Percentiles rank a stretch among this genome's conserved stretches.
phyloP scores from a whole-genome alignment of 2,888 invertebrate genomes.

The Nephrocerus scutellatus region DNA sequence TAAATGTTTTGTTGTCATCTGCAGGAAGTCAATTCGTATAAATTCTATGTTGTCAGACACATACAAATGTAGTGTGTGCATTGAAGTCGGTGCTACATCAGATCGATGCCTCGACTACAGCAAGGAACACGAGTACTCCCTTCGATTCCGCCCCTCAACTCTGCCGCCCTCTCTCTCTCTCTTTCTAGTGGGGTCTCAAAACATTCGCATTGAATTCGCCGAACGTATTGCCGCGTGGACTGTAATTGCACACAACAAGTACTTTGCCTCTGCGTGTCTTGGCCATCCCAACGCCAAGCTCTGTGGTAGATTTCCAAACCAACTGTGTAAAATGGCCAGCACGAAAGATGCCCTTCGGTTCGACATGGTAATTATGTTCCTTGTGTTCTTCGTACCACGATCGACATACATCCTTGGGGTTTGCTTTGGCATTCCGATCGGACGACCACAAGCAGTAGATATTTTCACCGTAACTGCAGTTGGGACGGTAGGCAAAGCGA shows the following conservation, averaged over 20 bases:
- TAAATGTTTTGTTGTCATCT: no score
- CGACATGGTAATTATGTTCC: conserved; percentile 50
- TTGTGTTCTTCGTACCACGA: conserved; percentile 56
- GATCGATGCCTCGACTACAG: no score
- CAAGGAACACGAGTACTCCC: no score
- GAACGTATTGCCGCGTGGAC: conserved; percentile 31
- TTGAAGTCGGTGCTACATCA: no score
- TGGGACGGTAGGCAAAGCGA: conserved; percentile 58
- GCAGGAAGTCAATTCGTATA: not conserved
- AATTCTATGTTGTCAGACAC: no score
- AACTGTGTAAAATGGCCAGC: conserved; percentile 68
- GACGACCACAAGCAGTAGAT: conserved; percentile 54
- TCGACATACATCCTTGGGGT: conserved; percentile 51
- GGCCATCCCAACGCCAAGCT: conserved; percentile 66
- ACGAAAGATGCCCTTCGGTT: conserved; percentile 43
- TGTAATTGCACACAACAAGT: conserved; percentile 59
- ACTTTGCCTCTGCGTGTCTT: conserved; percentile 68
- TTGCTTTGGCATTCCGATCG: conserved; percentile 49
- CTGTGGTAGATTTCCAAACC: conserved; percentile 62
- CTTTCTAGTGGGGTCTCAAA: conserved; percentile 23
- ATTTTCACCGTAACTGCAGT: conserved; percentile 58
- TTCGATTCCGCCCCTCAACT: conserved; percentile 1
- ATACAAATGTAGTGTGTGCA: no score
- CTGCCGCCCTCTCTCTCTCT: no score
- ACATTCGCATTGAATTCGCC: conserved; percentile 31